Evolutionary conservation across 2,888 invertebrate genomes (phyloP).

Genomic region (Melanostoma mellinum): DNA sequence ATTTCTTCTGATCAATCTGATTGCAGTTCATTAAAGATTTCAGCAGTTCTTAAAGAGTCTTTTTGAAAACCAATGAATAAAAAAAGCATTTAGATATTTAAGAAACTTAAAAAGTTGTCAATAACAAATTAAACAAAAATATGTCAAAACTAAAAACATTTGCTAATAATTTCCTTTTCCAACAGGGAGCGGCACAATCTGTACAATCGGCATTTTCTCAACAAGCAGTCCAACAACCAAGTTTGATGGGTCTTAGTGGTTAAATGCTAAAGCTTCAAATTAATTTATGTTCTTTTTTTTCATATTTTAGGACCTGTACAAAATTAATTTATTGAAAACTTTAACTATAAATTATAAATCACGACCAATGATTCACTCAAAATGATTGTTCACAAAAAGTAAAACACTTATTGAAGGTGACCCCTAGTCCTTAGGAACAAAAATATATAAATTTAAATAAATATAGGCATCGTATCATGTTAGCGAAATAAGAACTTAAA

Average conservation of each 20-base stretch:
- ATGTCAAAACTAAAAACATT: not conserved
- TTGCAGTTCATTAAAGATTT: too few relatives aligned
- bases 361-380: constrained; percentile 40
- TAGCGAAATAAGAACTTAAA: constrained; percentile 11
- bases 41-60: too few relatives aligned
- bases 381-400: constrained; percentile 36
- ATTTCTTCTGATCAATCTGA: too few relatives aligned
- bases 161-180: constrained; percentile 73
- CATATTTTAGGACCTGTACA: constrained; percentile 37
- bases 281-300: not conserved
- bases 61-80: too few relatives aligned
- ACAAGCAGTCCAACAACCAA: constrained; percentile 77
- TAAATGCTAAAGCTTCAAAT: constrained; percentile 6
- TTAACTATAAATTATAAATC: constrained; percentile 24
- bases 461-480: constrained; percentile 26
- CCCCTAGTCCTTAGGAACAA: constrained; percentile 70
- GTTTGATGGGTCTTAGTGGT: constrained; percentile 50
- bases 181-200: constrained; percentile 88
- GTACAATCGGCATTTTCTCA: constrained; percentile 86
- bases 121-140: too few relatives aligned
- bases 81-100: too few relatives aligned
- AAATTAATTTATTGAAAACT: constrained; percentile 64
- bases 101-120: too few relatives aligned
- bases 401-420: constrained; percentile 61
- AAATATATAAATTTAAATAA: constrained; percentile 10